Conservation (phyloP, 2,888 invertebrate species). For the Drosophila kokeensis region DNA sequence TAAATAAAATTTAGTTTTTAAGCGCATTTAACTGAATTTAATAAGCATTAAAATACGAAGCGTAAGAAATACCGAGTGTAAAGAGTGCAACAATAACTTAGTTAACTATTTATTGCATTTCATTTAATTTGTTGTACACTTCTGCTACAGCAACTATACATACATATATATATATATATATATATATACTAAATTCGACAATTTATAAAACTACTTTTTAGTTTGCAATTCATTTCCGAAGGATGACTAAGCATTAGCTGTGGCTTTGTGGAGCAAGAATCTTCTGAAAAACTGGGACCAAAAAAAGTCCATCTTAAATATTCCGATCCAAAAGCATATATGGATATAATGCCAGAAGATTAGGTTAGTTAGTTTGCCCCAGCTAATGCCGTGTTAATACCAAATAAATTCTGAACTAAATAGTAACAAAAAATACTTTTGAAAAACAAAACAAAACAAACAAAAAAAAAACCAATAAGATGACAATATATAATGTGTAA, state of each 20-base stretch:
- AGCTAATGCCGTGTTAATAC: constrained; percentile 19
- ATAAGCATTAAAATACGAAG: constrained; percentile 29
- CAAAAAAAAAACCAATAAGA: constrained; percentile 43
- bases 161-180: not conserved
- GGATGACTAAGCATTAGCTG: constrained; percentile 19
- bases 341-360: constrained; percentile 16
- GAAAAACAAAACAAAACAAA: not conserved
- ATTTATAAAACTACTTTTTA: not conserved
- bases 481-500: constrained; percentile 65
- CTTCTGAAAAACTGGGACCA: constrained; percentile 38
- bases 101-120: constrained; percentile 46
- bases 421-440: constrained; percentile 5
- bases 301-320: constrained; percentile 47
- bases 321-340: constrained; percentile 9
- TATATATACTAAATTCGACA: not conserved
- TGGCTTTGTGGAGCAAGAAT: constrained; percentile 15
- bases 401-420: constrained; percentile 8
- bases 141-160: not conserved
- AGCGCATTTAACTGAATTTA: constrained; percentile 71
- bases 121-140: constrained; percentile 1
- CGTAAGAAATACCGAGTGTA: constrained; percentile 25
- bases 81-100: constrained; percentile 53
- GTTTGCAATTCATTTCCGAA: not conserved
- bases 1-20: constrained; percentile 58
- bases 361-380: not conserved